Conservation (phyloP, 2,888 invertebrate genomes). For the Chymomyza fuscimana region DNA sequence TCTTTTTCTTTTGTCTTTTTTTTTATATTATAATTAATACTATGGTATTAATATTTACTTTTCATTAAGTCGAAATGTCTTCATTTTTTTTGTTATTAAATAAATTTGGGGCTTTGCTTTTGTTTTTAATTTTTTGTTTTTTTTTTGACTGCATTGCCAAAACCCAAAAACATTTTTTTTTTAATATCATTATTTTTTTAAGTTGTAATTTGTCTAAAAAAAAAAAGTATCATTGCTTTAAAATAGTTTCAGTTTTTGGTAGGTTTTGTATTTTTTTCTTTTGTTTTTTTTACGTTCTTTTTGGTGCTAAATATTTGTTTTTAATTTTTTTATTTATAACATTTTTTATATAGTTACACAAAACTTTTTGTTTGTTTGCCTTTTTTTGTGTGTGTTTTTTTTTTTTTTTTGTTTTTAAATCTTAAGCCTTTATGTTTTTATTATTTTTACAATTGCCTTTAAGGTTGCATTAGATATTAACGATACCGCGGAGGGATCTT, state of each 20-base stretch:
- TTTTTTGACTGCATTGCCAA: background rate
- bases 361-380: constrained; percentile 4
- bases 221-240: constrained; percentile 64
- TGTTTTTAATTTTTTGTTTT: constrained; percentile 8
- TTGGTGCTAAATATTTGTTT: constrained; percentile 19
- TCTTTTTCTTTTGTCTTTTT: constrained; percentile 2
- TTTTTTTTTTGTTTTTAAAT: background rate
- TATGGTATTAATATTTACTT: constrained; percentile 43
- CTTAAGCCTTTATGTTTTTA: constrained; percentile 19
- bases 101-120: background rate
- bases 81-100: constrained; percentile 29
- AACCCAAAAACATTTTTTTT: background rate
- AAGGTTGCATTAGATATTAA: constrained; percentile 28
- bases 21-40: constrained; percentile 41
- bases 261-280: constrained; percentile 4
- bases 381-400: background rate
- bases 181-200: constrained; percentile 3
- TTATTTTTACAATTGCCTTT: constrained; percentile 45
- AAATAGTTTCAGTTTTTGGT: constrained; percentile 50
- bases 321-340: constrained; percentile 25
- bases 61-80: constrained; percentile 57
- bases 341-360: constrained; percentile 15
- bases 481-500: constrained; percentile 50
- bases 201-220: constrained; percentile 33
- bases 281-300: background rate